A percentile compares a stretch with the other conserved stretches of the same genome.
Evolutionary conservation across 2,888 invertebrate genomes (phyloP).

Genomic region (Standfussiana lucernea): DNA sequence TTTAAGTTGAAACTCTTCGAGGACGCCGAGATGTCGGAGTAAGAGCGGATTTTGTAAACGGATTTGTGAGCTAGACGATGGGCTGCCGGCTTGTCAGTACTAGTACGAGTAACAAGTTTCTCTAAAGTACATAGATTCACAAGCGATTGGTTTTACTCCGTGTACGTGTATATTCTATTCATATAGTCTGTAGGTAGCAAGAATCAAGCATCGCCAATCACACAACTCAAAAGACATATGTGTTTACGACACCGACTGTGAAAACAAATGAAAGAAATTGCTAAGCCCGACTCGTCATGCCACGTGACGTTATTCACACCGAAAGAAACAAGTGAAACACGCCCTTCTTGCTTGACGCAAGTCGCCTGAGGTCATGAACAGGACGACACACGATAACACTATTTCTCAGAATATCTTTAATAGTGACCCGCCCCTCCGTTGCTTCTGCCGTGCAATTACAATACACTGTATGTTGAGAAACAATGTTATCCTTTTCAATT

Average conservation of each 20-base stretch:
- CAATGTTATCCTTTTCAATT: not conserved
- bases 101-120: slow-evolving; percentile 47
- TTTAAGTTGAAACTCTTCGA: slow-evolving; percentile 67
- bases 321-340: not conserved
- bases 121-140: slow-evolving; percentile 29
- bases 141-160: slow-evolving; percentile 10
- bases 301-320: too few species aligned
- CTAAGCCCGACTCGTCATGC: too few species aligned
- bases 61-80: slow-evolving; percentile 58
- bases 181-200: not conserved
- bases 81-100: slow-evolving; percentile 40
- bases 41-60: slow-evolving; percentile 61
- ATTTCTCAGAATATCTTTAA: not conserved
- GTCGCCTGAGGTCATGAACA: not conserved
- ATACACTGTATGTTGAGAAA: not conserved
- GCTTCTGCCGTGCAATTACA: not conserved
- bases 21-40: slow-evolving; percentile 54
- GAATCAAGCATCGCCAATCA: not conserved
- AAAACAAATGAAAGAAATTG: not conserved
- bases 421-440: not conserved
- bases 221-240: not conserved
- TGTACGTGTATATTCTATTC: not conserved
- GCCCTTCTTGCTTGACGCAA: not conserved
- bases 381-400: not conserved
- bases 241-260: not conserved